A percentile compares a stretch with the other conserved stretches of the same genome.
These are phyloP conservation scores for Xiphorhynchus erythropygius DNA, from an alignment of 2,797 vertebrate genomes.

Conservation along the genomic window DNA sequence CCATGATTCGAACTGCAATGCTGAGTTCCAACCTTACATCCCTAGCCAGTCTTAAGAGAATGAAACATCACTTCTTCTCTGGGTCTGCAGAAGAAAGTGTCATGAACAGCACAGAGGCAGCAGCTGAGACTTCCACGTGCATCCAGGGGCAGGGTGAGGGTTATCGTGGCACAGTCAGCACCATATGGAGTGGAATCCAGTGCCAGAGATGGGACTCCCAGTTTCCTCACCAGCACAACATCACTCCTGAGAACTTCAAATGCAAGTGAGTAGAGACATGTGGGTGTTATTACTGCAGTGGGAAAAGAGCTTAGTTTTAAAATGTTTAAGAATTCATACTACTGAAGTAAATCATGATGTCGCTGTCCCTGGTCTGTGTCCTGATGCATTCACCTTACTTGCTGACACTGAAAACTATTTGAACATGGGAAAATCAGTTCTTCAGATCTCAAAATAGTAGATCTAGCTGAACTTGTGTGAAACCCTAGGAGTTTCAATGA, in stretches of 20 bases:
- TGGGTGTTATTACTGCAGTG: neutral
- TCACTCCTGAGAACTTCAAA: conserved; percentile 89
- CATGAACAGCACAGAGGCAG: conserved; percentile 70
- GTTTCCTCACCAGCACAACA: conserved; percentile 91
- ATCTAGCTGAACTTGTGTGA: neutral
- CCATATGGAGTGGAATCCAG: conserved; percentile 84
- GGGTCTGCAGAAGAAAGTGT: conserved; percentile 71
- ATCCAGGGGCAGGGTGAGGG: conserved; percentile 85
- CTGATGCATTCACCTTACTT: neutral
- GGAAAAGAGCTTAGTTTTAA: neutral
- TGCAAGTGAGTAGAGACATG: conserved; percentile 90
- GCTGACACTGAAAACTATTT: neutral
- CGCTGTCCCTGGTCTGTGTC: neutral
- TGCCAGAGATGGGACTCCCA: conserved; percentile 96
- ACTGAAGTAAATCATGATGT: neutral
- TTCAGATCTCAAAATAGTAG: neutral
- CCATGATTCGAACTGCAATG: neutral
- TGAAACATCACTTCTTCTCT: neutral
- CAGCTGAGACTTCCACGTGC: conserved; percentile 80
- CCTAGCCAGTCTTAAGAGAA: neutral
- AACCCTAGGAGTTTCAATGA: neutral
- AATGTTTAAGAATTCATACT: neutral
- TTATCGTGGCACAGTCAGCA: conserved; percentile 85
- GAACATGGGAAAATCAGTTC: neutral
- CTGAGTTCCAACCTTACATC: neutral